phyloP scores from a whole-genome alignment of 2,797 vertebrate genomes.

The Cetoscarus ocellatus region DNA sequence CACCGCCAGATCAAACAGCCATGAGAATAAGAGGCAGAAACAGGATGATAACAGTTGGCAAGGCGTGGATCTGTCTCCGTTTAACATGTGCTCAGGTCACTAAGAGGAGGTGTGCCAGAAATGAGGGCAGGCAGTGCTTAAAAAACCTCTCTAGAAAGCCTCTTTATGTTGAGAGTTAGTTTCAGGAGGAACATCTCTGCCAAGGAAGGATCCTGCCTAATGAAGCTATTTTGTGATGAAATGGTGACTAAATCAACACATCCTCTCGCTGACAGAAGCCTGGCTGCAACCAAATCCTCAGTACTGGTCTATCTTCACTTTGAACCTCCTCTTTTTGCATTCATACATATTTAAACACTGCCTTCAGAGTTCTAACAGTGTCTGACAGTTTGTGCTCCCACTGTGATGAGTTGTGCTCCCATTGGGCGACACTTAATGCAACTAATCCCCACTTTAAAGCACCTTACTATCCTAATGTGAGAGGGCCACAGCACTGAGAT shows the following conservation, averaged over 20 bases:
- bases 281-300: neutral
- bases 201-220: conserved; percentile 46
- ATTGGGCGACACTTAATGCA: conserved; percentile 4
- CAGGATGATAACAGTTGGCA: conserved; percentile 45
- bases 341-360: conserved; percentile 1
- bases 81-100: conserved; percentile 43
- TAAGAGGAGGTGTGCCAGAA: conserved; percentile 46
- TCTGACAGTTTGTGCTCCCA: neutral
- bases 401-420: conserved; percentile 8
- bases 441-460: conserved; percentile 4
- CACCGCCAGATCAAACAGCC: conserved; percentile 40
- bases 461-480: neutral
- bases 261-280: conserved; percentile 15
- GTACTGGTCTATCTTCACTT: neutral
- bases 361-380: neutral
- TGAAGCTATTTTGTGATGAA: conserved; percentile 53
- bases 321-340: neutral
- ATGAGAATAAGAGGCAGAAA: conserved; percentile 27
- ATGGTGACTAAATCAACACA: conserved; percentile 37
- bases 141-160: conserved; percentile 19
- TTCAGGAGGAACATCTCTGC: conserved; percentile 31
- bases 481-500: neutral
- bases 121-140: conserved; percentile 49
- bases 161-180: conserved; percentile 43
- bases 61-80: conserved; percentile 45